Evolutionary conservation across 2,113 vertebrate genomes (phyloP), one percentile per base, ranked within the genome.

Genomic region (Urocitellus parryii): DNA sequence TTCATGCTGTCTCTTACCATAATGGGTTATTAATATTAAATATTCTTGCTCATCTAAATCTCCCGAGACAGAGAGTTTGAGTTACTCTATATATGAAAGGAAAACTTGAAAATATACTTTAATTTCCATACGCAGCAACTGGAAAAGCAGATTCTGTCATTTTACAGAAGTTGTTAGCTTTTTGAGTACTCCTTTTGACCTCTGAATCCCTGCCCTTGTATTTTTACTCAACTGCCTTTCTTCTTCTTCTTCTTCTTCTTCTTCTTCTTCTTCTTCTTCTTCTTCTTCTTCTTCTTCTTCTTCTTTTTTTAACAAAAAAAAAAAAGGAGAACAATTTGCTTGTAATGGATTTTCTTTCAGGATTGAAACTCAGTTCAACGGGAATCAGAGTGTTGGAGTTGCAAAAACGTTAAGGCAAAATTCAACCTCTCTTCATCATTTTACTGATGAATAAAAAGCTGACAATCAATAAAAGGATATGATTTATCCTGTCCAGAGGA

Each of bases 361-460:
- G 24, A 25, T 86, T 91, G 73, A 92, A 96, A 94, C 9, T 94
- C 51, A 96, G 89, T 97, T 95, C 94, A 89, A 58, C 16, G 94
- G 39, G 42, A 97, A 85, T 95, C 74, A 72, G 82, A 70, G 32
- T 87, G 42, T 85, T 24, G 10, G 61, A 91, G 13, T 27, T 93
- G 10, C 78, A 89, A 94, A 93, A 94, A 91, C 61, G 82, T 86
- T 91, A 56, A 70, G 78, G 78, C 42, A 96, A 96, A 94, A 94
- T 76, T 76, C 48, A 85, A 72, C 56, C 56, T 82, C 48, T 94
- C 48, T 37, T 48, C 45, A 56, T 67, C 17, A 13, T 93, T 88
- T 93, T 63, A 48, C 79, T 82, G 53, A 70, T 77, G 29, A 63
- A 17, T 73, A 68, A 68, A 90, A 91, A 63, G 80, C 61, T 88